Evolutionary conservation across 2,888 invertebrate species (phyloP), one percentile per base, ranked within the genome.

Genomic region (Limnephilus auricula): DNA sequence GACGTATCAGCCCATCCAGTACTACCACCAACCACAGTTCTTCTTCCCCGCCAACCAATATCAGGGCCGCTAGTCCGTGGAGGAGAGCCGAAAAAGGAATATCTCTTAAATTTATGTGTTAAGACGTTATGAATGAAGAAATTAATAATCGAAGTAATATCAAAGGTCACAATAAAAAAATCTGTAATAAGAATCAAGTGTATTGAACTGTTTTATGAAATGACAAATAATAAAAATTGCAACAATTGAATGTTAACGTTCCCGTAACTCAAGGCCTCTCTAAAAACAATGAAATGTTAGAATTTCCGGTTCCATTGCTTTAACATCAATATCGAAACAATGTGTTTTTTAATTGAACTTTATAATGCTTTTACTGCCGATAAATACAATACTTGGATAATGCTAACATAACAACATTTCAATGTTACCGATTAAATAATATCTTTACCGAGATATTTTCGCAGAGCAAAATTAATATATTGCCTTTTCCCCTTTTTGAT

Each of bases 41-140:
- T 93, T 93, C 92, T 92, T 92, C 89, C 93, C 93, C 12, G 79
- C 88, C 31, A 85, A 88, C 79, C 92, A 89, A 65, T 37, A 34
- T 30, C 50, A 65, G 91, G 93, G 91, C 93, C 92, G 30, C 92
- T 65, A 91, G 79, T 5, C 45, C 84, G n/a, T 10, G 37, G 84
- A 84, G 13, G 40, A 84, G n/a, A 30, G 15, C 84, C 50, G 13
- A 18, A 12, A n/a, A n/a, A 37, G 37, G 34, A 37, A 78, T 89
- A 87, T 10, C 13, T 84, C 32, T 32, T 18, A 31, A 31, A 82
- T 82, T 37, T n/a, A 84, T 84, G 40, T 40, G 84, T 30, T 34
- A 37, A 34, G 50, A 25, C 25, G 18, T 25, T 65, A 6, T 84
- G 84, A 25, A n/a, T 84, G 50, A 65, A 65, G 50, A 65, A 65